Percentiles rank a stretch among this genome's conserved stretches.
Evolutionary conservation across 2,797 vertebrate genomes (phyloP).

Genomic region (Acanthopagrus latus): DNA sequence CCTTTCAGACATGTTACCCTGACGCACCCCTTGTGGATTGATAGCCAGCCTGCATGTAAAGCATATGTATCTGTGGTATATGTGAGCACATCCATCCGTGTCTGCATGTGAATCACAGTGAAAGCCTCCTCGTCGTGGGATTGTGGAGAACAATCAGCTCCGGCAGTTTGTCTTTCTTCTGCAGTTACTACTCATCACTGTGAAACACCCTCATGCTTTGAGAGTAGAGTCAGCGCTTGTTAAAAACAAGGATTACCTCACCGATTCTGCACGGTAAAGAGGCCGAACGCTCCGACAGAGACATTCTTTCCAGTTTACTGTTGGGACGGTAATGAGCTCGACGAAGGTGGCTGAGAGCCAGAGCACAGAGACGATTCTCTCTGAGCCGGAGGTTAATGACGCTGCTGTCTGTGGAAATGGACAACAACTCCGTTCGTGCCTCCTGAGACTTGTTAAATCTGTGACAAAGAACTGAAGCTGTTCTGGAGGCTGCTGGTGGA

Average conservation of each 20-base stretch:
- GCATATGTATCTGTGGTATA: not conserved
- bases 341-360: not conserved
- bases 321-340: conserved; percentile 57
- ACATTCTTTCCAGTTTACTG: conserved; percentile 81
- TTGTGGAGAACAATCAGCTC: conserved; percentile 53
- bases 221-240: conserved; percentile 77
- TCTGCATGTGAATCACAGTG: conserved; percentile 39
- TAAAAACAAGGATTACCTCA: conserved; percentile 82
- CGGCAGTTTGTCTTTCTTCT: conserved; percentile 61
- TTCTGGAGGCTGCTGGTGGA: not conserved
- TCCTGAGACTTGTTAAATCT: not conserved
- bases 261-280: conserved; percentile 69
- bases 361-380: not conserved
- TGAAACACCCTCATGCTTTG: conserved; percentile 72
- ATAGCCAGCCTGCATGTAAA: not conserved
- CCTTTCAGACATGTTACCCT: not conserved
- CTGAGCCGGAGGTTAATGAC: conserved; percentile 9
- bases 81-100: conserved; percentile 32
- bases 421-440: not conserved
- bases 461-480: not conserved
- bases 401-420: not conserved
- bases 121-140: conserved; percentile 34
- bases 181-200: conserved; percentile 61
- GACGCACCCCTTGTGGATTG: not conserved
- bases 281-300: conserved; percentile 35